Conservation (phyloP, 2,797 vertebrate species). For the Capromys pilorides region DNA sequence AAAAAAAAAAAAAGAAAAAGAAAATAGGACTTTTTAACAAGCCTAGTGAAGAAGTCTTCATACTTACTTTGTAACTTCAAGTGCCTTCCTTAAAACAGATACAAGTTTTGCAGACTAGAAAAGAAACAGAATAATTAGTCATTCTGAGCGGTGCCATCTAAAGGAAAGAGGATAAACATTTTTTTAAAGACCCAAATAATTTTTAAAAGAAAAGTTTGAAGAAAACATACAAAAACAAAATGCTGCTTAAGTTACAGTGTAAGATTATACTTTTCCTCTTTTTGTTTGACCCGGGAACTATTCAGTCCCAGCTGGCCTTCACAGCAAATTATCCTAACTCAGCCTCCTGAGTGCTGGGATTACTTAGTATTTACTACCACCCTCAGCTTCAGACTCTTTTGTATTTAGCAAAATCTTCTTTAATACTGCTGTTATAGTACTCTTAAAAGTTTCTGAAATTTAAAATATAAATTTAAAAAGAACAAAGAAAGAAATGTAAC, state of each 20-base stretch:
- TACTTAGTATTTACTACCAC: background rate
- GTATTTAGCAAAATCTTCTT: conserved; percentile 56
- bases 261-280: background rate
- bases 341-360: background rate
- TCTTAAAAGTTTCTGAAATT: background rate
- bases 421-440: background rate
- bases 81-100: conserved; percentile 90
- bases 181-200: conserved; percentile 30
- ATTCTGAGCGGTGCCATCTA: conserved; percentile 5
- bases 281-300: background rate
- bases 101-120: conserved; percentile 91
- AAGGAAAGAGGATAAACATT: conserved; percentile 20
- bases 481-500: background rate
- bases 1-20: too few species aligned
- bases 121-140: conserved; percentile 66
- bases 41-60: conserved; percentile 7
- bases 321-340: background rate
- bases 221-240: conserved; percentile 5
- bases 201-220: background rate
- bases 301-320: background rate
- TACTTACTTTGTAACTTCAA: conserved; percentile 91
- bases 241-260: background rate
- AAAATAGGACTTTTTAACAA: background rate
- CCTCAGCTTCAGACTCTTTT: background rate
- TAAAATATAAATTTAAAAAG: background rate